Base-by-base conservation (phyloP, 37 sponge, comb jelly and placozoan species). In the Petrosia ficiformis region DNA sequence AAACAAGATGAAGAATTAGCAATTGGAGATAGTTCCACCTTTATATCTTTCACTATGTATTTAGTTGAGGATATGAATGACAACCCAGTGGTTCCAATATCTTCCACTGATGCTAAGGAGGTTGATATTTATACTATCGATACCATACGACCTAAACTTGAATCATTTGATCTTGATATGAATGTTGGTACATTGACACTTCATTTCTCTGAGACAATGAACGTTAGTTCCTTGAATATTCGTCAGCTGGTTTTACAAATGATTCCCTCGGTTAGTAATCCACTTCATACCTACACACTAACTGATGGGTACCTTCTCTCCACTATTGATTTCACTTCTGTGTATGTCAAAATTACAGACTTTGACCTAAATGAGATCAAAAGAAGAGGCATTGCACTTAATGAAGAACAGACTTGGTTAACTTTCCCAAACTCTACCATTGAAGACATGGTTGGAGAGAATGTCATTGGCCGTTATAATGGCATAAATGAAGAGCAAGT, bases 341-440 rank as follows among this genome's bases (percentile, higher is more conserved):
- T 93, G 1, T 21, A 36, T 3, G 14, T 92, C 5, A 54, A 79
- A 56, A 64, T 95, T 40, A 71, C 72, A 4, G 52, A 59, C 10
- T 76, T 69, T 65, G 93, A 92, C 54, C 65, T 89, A 61, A 79
- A 86, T 68, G 92, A 91, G 64, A 75, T 95, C 21, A 95, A 95
- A 70, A 37, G 85, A 0, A 59, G 89, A 39, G 57, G 79, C 14
- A 95, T 95, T 28, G 96, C 78, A 35, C 57, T 78, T 3, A 71
- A 22, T 21, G 44, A 56, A 4, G 43, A 36, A 36, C 77, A 68
- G 29, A 63, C 77, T 3, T 85, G 75, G 67, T 59, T 95, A 6
- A 60, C 77, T 3, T 65, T 79, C 37, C 44, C 74, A 37, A 69
- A 79, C 66, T 29, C 3, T 14, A 85, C 90, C 5, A 74, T 95